Percentiles rank a stretch among this genome's conserved stretches.
Evolutionary conservation across 2,888 invertebrate species (phyloP).

Genomic region (Cremastinae sp.): DNA sequence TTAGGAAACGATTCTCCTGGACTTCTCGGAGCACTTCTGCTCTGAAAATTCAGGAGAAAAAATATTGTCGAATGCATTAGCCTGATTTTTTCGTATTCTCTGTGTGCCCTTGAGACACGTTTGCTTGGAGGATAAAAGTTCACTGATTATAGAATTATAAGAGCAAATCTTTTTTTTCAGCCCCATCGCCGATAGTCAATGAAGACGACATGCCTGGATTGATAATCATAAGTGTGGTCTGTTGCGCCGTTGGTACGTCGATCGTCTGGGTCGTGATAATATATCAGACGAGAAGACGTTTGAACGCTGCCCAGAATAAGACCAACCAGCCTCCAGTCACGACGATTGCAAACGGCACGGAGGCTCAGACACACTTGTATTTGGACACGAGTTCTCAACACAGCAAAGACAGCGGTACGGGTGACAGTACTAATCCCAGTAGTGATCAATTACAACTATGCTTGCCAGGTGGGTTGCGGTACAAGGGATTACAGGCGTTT

Average conservation of each 20-base stretch:
- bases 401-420: slow-evolving; percentile 91
- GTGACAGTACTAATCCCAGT: slow-evolving; percentile 89
- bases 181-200: slow-evolving; percentile 82
- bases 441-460: slow-evolving; percentile 83
- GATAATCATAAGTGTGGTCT: slow-evolving; percentile 93
- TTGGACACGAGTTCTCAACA: slow-evolving; percentile 88
- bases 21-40: too few species aligned
- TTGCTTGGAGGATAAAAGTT: too few species aligned
- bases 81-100: too few species aligned
- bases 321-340: slow-evolving; percentile 80
- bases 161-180: slow-evolving; percentile 65
- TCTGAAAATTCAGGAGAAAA: too few species aligned
- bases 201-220: slow-evolving; percentile 92
- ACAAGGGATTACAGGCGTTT: slow-evolving; percentile 7
- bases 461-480: slow-evolving; percentile 72
- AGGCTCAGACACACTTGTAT: slow-evolving; percentile 78
- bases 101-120: too few species aligned
- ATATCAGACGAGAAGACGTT: slow-evolving; percentile 89
- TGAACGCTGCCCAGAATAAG: slow-evolving; percentile 81
- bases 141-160: slow-evolving; percentile 1
- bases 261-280: slow-evolving; percentile 95
- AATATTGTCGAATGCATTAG: too few species aligned
- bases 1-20: neutral
- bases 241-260: slow-evolving; percentile 95
- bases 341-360: slow-evolving; percentile 69